Conservation (phyloP, 2,888 invertebrate genomes). For the Eulithis prunata region DNA sequence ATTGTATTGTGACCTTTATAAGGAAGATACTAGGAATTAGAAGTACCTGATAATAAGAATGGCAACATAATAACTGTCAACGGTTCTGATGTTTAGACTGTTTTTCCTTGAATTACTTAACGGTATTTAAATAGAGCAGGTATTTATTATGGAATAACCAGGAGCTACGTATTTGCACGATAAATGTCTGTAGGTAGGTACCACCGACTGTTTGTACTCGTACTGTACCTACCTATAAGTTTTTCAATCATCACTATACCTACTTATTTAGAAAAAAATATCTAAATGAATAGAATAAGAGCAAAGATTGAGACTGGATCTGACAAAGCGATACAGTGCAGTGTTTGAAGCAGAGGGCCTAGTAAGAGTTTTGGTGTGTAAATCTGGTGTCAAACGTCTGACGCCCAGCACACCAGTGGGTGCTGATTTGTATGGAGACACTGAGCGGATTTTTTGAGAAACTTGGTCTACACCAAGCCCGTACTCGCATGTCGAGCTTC, state of each 20-base stretch:
- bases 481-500: too few species aligned
- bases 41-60: background rate
- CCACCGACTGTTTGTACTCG: background rate
- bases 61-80: slow-evolving; percentile 22
- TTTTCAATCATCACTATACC: background rate
- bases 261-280: too few species aligned
- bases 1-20: background rate
- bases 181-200: background rate
- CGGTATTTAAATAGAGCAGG: background rate
- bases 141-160: slow-evolving; percentile 11
- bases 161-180: background rate
- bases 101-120: slow-evolving; percentile 27
- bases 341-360: too few species aligned
- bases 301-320: too few species aligned
- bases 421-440: too few species aligned
- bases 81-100: background rate
- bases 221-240: background rate
- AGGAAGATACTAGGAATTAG: background rate
- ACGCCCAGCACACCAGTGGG: too few species aligned
- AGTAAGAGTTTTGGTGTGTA: too few species aligned
- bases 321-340: too few species aligned
- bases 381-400: too few species aligned
- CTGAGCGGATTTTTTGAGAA: too few species aligned
- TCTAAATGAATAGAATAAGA: too few species aligned
- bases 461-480: too few species aligned